phyloP scores from a whole-genome alignment of 2,797 vertebrate genomes.

The Danio aesculapii region DNA sequence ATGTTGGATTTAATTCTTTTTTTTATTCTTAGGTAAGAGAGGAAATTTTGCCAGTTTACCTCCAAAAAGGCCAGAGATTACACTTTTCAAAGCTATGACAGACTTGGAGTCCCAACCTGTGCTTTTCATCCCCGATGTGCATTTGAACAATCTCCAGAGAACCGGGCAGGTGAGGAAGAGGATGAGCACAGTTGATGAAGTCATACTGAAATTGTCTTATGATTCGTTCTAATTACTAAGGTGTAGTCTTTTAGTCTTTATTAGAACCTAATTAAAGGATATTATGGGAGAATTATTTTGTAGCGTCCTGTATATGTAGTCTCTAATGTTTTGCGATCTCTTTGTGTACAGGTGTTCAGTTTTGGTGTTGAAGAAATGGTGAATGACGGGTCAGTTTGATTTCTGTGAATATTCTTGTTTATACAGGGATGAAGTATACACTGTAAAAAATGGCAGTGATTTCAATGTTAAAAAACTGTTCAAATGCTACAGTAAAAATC shows the following conservation, averaged over 20 bases:
- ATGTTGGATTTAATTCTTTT: not conserved
- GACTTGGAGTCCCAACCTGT: constrained; percentile 96
- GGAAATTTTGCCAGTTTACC: constrained; percentile 69
- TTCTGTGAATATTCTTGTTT: not conserved
- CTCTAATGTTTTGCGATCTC: not conserved
- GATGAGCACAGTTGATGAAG: not conserved
- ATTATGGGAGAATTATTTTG: not conserved
- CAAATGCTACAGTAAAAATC: too few species aligned
- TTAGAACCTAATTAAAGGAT: not conserved
- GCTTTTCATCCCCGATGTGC: constrained; percentile 96
- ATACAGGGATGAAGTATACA: not conserved
- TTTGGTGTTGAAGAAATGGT: constrained; percentile 92
- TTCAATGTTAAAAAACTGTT: too few species aligned
- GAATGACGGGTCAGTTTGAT: constrained; percentile 90
- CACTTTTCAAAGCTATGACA: constrained; percentile 93
- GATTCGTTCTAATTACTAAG: not conserved
- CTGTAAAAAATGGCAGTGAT: too few species aligned
- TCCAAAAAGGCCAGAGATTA: constrained; percentile 91
- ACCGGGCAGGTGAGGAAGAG: constrained; percentile 87
- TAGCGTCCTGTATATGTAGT: not conserved
- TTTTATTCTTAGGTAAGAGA: constrained; percentile 72
- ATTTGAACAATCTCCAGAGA: constrained; percentile 96
- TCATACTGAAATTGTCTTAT: not conserved
- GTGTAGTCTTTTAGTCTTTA: not conserved
- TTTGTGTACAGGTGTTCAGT: constrained; percentile 83